Base-by-base conservation (phyloP, 2,888 invertebrate genomes). In the Eumacrocentrus americanus region DNA sequence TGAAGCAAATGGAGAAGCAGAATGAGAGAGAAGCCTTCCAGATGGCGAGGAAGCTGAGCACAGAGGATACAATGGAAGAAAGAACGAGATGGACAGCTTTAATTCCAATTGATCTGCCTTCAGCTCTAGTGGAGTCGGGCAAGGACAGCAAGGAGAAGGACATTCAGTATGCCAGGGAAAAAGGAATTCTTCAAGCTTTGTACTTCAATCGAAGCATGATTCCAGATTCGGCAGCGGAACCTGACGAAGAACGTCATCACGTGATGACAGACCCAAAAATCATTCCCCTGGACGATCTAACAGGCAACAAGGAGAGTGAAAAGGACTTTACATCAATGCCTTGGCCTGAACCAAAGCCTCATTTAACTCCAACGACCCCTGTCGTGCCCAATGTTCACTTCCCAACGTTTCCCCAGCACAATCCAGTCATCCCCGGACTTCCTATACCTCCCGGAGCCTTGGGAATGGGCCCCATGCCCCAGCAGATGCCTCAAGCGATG, bases 251-350 rank as follows among this genome's bases (percentile, higher is more conserved):
- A 81, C 88, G 88, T 14, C 90, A 91, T 71, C 84, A 83, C 25
- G 84, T 86, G 37, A 88, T 89, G 66, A 85, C 87, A 2, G 95
- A 95, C 76, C 91, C 94, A 0, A 88, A 89, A 62, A 84, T 86
- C 14, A 95, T 97, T 81, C 96, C 97, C 0, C 82, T 95, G 56
- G 95, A 95, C 66, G 97, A 97, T 82, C 87, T 90, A 3, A 89
- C 91, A 0, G 93, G 92, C 5, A 90, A 90, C 77, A 90, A 91
- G 63, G 92, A 92, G 72, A 89, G 89, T 65, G 85, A 91, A 14
- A 91, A 90, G 73, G 92, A 94, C 77, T 90, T 90, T 72, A 87
- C 90, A 59, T 85, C 84, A 56, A 87, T 89, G 77, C 88, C 90
- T 0, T 94, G 94, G 94, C 94, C 94, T 1, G 92, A 92, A 78